Conservation (phyloP, 2,113 vertebrate species). For the Lates calcarifer region DNA sequence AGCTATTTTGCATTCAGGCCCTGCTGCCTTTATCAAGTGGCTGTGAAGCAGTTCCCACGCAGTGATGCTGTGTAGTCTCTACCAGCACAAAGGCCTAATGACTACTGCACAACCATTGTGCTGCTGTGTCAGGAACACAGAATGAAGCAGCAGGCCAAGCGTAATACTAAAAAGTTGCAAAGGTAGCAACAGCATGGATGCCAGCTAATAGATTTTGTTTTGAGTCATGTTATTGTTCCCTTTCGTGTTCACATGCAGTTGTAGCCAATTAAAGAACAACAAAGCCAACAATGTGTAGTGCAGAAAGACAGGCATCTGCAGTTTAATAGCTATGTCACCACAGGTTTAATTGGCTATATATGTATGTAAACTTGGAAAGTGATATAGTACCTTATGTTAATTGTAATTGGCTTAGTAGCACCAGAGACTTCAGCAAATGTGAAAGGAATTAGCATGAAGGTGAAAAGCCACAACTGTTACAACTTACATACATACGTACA, state of each 20-base stretch:
- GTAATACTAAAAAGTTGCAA: slow-evolving; percentile 38
- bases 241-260: slow-evolving; percentile 26
- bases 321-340: too few species aligned
- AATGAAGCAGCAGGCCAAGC: slow-evolving; percentile 42
- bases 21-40: slow-evolving; percentile 27
- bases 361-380: not conserved
- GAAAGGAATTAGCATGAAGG: not conserved
- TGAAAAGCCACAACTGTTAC: not conserved
- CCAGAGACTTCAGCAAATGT: not conserved
- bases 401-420: not conserved
- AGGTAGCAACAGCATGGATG: slow-evolving; percentile 24
- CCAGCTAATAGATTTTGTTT: slow-evolving; percentile 30
- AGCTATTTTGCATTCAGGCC: slow-evolving; percentile 51
- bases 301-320: not conserved
- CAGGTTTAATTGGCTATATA: slow-evolving; percentile 22
- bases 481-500: not conserved
- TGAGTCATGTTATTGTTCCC: slow-evolving; percentile 17
- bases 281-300: not conserved
- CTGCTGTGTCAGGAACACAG: slow-evolving; percentile 29
- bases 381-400: not conserved
- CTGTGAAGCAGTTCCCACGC: slow-evolving; percentile 41
- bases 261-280: slow-evolving; percentile 32
- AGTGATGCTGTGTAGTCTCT: slow-evolving; percentile 29
- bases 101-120: slow-evolving; percentile 35
- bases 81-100: slow-evolving; percentile 52